Evolutionary conservation across 2,888 invertebrate genomes (phyloP), one percentile per base, ranked within the genome.

Genomic region (Ectemnius continuus): DNA sequence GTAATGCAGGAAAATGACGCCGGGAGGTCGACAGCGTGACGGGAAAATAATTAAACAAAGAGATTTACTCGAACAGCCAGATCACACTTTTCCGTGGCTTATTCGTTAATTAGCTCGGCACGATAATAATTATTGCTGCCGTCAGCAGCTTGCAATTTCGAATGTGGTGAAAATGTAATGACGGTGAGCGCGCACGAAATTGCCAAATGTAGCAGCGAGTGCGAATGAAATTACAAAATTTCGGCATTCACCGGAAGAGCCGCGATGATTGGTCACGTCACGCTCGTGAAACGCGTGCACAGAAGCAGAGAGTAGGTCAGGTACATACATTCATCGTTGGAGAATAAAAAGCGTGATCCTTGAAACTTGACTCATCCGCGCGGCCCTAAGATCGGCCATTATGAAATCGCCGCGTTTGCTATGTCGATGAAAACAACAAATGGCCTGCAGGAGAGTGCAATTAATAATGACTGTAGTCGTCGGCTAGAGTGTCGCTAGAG

Each of bases 161-260:
- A 11, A 13, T 5, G 52, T 14, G 52, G 52, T 52, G 52, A 14
- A 16, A 52, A 52, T 52, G 52, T 16, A 52, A 52, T 52, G 14
- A 11, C 16, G 36, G 52, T 14, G 52, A 52, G 4, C 14, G 8
- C 36, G 36, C 5, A 11, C 8, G 11, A 36, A 8, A 36, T 36
- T 36, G 36, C 36, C 11, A 36, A 4, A 36, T 36, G 36, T 11
- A 11, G 6, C 36, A 2, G 5, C 36, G 8, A 36, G 52, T 52
- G 52, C 14, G 52, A 52, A 52, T 52, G 52, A 52, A 52, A 52
- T 52, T 52, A 52, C 52, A 52, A 52, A 52, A 52, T 52, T 52
- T 52, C 52, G 52, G 52, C n/a, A 2, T 52, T 52, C 13, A 6
- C 52, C 52, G 16, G 47, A 26, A 16, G 20, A 46, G 48, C 63